These are phyloP conservation scores for Chionomys nivalis DNA, from an alignment of 2,113 vertebrate species.

Conservation along the genomic window DNA sequence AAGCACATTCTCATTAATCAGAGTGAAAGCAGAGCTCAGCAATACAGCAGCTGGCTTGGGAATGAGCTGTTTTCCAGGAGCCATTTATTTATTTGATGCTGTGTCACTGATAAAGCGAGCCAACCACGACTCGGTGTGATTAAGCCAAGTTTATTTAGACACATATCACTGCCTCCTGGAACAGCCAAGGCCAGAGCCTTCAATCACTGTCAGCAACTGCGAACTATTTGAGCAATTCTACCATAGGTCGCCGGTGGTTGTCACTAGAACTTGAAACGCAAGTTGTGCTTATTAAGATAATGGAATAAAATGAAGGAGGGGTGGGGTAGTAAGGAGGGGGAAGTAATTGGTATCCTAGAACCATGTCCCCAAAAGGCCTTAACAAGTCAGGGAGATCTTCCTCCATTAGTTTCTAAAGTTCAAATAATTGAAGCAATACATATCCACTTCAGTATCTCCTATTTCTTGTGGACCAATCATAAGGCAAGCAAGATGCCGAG, in stretches of 20 bases:
- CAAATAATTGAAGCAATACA: background rate
- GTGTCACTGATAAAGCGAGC: constrained; percentile 72
- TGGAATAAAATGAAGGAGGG: background rate
- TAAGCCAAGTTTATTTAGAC: constrained; percentile 73
- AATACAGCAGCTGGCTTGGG: constrained; percentile 59
- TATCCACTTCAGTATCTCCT: background rate
- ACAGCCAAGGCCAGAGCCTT: constrained; percentile 25
- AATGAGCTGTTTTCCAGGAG: constrained; percentile 74
- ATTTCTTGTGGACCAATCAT: background rate
- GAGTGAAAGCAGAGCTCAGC: constrained; percentile 58
- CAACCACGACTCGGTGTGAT: constrained; percentile 56
- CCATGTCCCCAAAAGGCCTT: background rate
- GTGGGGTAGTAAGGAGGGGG: background rate
- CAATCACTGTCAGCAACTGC: constrained; percentile 66
- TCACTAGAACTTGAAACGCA: constrained; percentile 1
- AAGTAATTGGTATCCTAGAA: background rate
- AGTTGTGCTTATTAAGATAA: background rate
- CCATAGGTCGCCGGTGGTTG: background rate
- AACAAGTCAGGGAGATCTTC: background rate
- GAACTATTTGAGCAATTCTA: constrained; percentile 5
- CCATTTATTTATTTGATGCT: constrained; percentile 76
- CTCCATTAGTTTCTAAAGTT: constrained; percentile 12
- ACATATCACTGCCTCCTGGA: constrained; percentile 48
- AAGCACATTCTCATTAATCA: constrained; percentile 69
- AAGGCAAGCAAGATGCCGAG: background rate